Conservation (phyloP, 2,113 vertebrate genomes). For the Salvelinus fontinalis region DNA sequence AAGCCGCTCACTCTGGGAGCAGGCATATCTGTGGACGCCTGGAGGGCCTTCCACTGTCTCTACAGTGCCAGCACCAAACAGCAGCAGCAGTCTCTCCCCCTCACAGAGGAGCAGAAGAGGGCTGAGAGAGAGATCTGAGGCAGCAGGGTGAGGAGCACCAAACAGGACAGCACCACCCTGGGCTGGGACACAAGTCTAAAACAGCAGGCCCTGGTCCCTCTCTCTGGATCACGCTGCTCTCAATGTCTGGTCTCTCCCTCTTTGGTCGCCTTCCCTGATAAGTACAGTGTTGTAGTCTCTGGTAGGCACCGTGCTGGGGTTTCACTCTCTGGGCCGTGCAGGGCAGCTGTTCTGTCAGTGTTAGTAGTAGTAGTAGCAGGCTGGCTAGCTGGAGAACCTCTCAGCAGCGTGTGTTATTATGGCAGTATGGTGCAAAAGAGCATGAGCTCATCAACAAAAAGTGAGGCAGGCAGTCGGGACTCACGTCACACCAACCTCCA, state of each 20-base stretch:
- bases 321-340: background rate
- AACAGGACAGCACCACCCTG: too few species aligned
- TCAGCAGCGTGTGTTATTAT: background rate
- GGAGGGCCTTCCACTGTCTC: background rate
- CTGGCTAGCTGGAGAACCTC: background rate
- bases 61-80: background rate
- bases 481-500: conserved; percentile 17
- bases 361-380: conserved; percentile 6
- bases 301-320: background rate
- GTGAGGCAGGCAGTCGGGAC: conserved; percentile 9
- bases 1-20: conserved; percentile 44
- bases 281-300: background rate
- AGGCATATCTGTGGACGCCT: conserved; percentile 53
- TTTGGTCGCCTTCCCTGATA: background rate
- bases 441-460: conserved; percentile 48
- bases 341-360: conserved; percentile 8
- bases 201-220: background rate
- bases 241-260: background rate
- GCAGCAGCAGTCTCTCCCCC: background rate
- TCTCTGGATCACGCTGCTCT: background rate
- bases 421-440: conserved; percentile 30
- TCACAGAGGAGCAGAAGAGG: too few species aligned
- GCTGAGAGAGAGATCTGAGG: too few species aligned
- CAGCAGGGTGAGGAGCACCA: too few species aligned
- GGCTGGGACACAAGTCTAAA: too few species aligned